Evolutionary conservation across 2,113 vertebrate species (phyloP).

Genomic region (Ceyx cyanopectus): DNA sequence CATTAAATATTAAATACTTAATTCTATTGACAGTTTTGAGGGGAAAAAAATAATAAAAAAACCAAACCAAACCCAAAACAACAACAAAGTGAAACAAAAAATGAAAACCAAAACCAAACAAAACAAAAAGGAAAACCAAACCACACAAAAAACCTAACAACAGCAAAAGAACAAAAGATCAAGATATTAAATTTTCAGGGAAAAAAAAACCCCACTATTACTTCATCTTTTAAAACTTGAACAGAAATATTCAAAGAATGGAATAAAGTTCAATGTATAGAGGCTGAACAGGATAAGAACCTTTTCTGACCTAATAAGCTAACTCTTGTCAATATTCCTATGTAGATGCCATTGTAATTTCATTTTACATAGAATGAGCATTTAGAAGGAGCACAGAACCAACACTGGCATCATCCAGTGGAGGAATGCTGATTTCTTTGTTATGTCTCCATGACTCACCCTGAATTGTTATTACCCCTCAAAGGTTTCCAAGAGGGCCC

Average conservation of each 20-base stretch:
- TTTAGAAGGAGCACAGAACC: constrained; percentile 8
- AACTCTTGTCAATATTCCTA: neutral
- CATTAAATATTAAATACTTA: neutral
- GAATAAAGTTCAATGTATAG: neutral
- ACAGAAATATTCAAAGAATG: neutral
- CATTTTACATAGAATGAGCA: neutral
- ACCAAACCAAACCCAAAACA: neutral
- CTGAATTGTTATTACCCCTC: neutral
- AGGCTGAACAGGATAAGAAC: neutral
- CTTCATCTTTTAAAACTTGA: neutral
- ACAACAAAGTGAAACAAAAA: neutral
- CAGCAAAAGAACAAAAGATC: neutral
- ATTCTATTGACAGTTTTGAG: neutral
- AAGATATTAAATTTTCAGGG: neutral
- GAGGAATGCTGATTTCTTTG: constrained; percentile 1
- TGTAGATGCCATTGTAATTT: neutral
- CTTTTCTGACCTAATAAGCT: neutral
- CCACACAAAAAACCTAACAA: neutral
- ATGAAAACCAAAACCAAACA: neutral
- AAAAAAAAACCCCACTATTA: neutral
- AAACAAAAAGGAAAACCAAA: neutral
- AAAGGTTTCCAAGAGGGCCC: neutral
- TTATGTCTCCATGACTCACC: neutral
- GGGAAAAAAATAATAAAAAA: neutral
- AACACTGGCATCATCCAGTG: neutral